A percentile compares a stretch with the other conserved stretches of the same genome.
These are phyloP conservation scores for Anomalospiza imberbis DNA, from an alignment of 2,797 vertebrate genomes.

Conservation along the genomic window DNA sequence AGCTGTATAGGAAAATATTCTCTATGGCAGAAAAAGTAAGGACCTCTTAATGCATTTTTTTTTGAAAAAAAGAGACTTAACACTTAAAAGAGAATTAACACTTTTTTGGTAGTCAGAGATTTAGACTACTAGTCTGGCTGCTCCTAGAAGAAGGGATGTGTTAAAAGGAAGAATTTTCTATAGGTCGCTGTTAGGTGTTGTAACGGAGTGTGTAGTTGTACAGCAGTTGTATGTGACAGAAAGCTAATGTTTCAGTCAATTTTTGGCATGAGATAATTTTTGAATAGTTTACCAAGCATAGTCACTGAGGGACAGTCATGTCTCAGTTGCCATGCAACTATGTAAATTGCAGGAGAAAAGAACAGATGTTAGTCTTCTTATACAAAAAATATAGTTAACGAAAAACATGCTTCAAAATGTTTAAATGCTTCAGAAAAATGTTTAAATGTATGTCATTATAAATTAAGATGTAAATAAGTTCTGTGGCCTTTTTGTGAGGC, in stretches of 20 bases:
- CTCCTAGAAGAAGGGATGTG: neutral
- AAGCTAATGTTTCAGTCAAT: neutral
- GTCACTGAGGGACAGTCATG: neutral
- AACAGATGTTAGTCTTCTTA: neutral
- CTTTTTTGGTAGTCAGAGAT: neutral
- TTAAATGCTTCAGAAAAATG: neutral
- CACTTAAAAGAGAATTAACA: neutral
- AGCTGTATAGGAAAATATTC: neutral
- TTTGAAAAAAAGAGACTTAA: neutral
- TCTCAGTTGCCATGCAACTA: neutral
- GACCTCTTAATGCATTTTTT: neutral
- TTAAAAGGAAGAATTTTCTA: neutral
- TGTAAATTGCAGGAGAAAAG: neutral
- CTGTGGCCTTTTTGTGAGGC: neutral
- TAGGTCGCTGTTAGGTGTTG: neutral
- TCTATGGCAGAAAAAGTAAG: neutral
- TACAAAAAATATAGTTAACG: neutral
- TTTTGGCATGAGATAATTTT: neutral
- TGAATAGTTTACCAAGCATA: neutral
- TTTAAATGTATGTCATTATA: neutral
- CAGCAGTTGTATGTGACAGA: neutral
- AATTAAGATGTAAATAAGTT: neutral
- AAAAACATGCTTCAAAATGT: neutral
- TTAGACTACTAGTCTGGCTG: neutral
- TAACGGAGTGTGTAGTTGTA: neutral